Evolutionary conservation across 2,888 invertebrate genomes (phyloP).

Genomic region (Pollenia angustigena): DNA sequence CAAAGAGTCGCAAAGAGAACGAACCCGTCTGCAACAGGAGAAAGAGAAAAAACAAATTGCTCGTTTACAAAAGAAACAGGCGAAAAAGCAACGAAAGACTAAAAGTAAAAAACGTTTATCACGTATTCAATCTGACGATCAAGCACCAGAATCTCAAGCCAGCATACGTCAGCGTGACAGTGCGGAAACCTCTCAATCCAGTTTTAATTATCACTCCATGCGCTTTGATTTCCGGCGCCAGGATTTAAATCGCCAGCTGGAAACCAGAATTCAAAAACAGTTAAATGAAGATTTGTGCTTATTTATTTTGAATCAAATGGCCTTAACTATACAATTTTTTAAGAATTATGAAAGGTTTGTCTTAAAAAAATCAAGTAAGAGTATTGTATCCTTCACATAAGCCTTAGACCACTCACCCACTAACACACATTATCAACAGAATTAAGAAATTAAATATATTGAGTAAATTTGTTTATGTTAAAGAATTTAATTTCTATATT

Average conservation of each 20-base stretch:
- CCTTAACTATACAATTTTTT: constrained; percentile 91
- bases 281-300: constrained; percentile 87
- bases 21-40: constrained; percentile 77
- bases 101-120: constrained; percentile 48
- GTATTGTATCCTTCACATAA: too few relatives aligned
- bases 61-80: constrained; percentile 79
- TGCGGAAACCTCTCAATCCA: constrained; percentile 66
- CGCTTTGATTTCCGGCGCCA: constrained; percentile 76
- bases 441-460: too few relatives aligned
- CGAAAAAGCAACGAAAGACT: constrained; percentile 76
- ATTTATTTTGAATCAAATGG: constrained; percentile 91
- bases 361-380: too few relatives aligned
- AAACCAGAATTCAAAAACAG: constrained; percentile 85
- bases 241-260: constrained; percentile 78
- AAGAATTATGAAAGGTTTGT: constrained; percentile 90
- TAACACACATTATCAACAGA: too few relatives aligned
- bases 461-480: too few relatives aligned
- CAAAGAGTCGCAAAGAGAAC: constrained; percentile 75
- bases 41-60: constrained; percentile 79
- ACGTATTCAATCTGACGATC: neutral
- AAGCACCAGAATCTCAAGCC: neutral
- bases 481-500: too few relatives aligned
- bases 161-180: constrained; percentile 65
- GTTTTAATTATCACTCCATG: constrained; percentile 61
- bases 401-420: too few relatives aligned